A percentile compares a stretch with the other conserved stretches of the same genome.
Evolutionary conservation across 2,888 invertebrate species (phyloP).

Genomic region (Monopis laevigella): DNA sequence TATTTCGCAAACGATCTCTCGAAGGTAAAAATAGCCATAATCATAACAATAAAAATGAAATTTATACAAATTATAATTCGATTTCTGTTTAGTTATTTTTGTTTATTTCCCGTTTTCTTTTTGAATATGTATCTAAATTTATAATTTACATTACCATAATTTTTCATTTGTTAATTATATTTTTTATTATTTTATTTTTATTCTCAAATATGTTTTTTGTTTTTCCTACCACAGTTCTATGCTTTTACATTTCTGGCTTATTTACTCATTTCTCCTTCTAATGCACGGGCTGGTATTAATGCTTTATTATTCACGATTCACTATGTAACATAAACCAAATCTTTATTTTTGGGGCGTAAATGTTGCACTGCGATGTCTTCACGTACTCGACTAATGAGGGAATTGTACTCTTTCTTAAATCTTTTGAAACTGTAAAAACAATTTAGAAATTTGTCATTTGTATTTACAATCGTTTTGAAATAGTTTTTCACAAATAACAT

Average conservation of each 20-base stretch:
- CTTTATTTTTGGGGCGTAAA: conserved; percentile 41
- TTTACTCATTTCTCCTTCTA: conserved; percentile 55
- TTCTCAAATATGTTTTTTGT: conserved; percentile 33
- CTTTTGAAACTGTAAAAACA: too few species aligned
- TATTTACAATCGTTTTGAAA: too few species aligned
- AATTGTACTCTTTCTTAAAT: too few species aligned
- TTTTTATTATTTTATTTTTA: conserved; percentile 4
- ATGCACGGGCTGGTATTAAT: conserved; percentile 62
- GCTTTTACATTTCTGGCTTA: conserved; percentile 62
- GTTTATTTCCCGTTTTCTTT: conserved; percentile 32
- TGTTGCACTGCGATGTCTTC: conserved; percentile 52
- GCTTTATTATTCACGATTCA: conserved; percentile 34
- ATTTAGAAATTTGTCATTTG: too few species aligned
- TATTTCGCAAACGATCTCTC: conserved; percentile 97
- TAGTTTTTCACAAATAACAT: conserved; percentile 25
- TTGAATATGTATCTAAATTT: conserved; percentile 36
- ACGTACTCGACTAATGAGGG: too few species aligned
- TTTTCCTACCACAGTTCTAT: conserved; percentile 55
- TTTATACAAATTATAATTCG: conserved; percentile 37
- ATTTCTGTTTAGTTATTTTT: conserved; percentile 39
- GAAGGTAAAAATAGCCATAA: conserved; percentile 82
- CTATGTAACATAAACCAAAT: conserved; percentile 47
- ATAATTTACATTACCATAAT: conserved; percentile 33
- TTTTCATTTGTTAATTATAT: conserved; percentile 3
- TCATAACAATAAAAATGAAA: conserved; percentile 38